Evolutionary conservation across 2,113 vertebrate species (phyloP).

Genomic region (Phylloscopus trochilus): DNA sequence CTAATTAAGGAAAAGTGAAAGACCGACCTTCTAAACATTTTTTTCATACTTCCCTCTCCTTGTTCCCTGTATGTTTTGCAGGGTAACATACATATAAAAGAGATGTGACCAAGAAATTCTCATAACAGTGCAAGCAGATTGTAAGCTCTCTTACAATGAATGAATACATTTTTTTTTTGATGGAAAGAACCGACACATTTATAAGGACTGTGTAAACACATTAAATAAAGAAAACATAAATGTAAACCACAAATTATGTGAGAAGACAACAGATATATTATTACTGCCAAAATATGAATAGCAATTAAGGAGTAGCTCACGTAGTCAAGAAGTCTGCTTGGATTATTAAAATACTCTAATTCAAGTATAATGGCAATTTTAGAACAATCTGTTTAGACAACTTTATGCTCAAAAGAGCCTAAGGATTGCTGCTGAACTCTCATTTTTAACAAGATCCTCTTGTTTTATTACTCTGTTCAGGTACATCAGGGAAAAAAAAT

Average conservation of each 20-base stretch:
- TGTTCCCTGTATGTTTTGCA: not conserved
- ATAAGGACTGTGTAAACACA: not conserved
- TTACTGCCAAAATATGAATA: not conserved
- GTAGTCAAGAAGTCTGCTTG: not conserved
- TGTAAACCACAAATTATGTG: not conserved
- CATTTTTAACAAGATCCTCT: not conserved
- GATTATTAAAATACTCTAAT: not conserved
- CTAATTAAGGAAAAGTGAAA: not conserved
- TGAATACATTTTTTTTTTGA: not conserved
- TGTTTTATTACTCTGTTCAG: not conserved
- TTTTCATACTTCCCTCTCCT: not conserved
- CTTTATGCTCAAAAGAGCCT: not conserved
- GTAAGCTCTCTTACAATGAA: not conserved
- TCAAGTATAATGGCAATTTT: not conserved
- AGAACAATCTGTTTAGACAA: not conserved
- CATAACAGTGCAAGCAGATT: not conserved
- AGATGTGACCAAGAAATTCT: not conserved
- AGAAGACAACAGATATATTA: not conserved
- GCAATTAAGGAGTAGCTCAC: not conserved
- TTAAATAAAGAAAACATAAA: not conserved
- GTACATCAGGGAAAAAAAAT: not conserved
- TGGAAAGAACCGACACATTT: not conserved
- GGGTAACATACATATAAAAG: not conserved
- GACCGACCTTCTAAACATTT: not conserved
- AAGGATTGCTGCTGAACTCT: not conserved